Evolutionary conservation across 92 coral and sea anemone genomes (phyloP).

Genomic region (Zoanthus sansibaricus): DNA sequence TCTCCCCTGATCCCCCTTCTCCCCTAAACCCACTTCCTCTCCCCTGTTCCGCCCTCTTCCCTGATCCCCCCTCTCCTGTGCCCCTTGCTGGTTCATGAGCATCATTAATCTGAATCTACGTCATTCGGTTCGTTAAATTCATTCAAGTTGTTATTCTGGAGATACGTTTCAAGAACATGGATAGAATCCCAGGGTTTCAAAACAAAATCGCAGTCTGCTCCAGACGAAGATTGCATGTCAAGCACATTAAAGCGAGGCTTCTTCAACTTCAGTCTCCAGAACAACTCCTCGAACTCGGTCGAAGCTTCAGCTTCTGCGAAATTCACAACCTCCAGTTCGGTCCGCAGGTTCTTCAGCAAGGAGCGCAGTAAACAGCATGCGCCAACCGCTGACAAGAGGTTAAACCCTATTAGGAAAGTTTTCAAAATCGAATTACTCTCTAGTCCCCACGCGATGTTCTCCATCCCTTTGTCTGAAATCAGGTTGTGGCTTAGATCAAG

Average conservation of each 20-base stretch:
- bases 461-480: slow-evolving; percentile 82
- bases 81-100: no score
- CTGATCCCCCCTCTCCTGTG: no score
- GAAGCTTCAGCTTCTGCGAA: slow-evolving; percentile 86
- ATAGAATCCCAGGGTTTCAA: slow-evolving; percentile 72
- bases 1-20: no score
- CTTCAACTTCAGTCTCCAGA: slow-evolving; percentile 60
- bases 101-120: no score
- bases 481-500: slow-evolving; percentile 82
- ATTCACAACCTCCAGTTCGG: slow-evolving; percentile 65
- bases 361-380: slow-evolving; percentile 74
- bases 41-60: no score
- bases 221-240: slow-evolving; percentile 78
- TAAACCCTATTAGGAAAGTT: slow-evolving; percentile 71
- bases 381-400: slow-evolving; percentile 74
- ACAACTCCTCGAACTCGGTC: slow-evolving; percentile 66
- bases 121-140: background rate
- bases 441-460: slow-evolving; percentile 73
- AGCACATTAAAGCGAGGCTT: slow-evolving; percentile 69
- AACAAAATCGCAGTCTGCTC: slow-evolving; percentile 71
- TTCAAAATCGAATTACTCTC: slow-evolving; percentile 78
- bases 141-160: slow-evolving; percentile 53
- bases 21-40: no score
- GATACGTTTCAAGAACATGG: slow-evolving; percentile 68
- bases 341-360: slow-evolving; percentile 60